phyloP scores from a whole-genome alignment of 1,140 invertebrate genomes.

The Tetraneura akinire region DNA sequence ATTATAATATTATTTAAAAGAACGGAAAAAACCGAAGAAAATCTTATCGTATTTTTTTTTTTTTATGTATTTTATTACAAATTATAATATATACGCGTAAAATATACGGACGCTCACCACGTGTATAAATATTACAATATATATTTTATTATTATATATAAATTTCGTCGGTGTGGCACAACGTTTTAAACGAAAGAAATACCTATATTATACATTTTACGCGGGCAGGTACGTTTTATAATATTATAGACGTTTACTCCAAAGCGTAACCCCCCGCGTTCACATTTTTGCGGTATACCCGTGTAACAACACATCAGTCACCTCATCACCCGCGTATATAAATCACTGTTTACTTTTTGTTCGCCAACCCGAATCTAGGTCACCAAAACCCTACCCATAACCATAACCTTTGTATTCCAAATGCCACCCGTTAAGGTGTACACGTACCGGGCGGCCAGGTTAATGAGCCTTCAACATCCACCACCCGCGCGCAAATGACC shows the following conservation, averaged over 20 bases:
- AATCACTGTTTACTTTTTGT: neutral
- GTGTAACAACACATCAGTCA: neutral
- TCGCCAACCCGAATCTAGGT: conserved; percentile 22
- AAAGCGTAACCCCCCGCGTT: neutral
- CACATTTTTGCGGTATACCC: neutral
- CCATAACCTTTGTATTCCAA: neutral
- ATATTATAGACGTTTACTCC: no score
- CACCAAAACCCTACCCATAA: neutral
- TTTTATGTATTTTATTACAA: no score
- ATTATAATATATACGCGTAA: no score
- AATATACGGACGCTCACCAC: no score
- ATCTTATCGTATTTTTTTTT: neutral
- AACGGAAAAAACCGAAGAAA: neutral
- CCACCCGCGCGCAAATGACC: conserved; percentile 15
- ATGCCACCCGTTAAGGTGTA: conserved; percentile 27
- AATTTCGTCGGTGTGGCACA: neutral
- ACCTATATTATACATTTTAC: no score
- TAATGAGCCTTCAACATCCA: conserved; percentile 11
- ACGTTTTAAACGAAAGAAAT: no score
- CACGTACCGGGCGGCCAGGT: neutral
- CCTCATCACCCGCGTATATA: neutral
- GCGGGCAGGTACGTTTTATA: no score
- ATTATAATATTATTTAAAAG: no score
- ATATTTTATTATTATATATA: no score
- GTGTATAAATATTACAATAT: no score